Conservation (phyloP, 2,113 vertebrate genomes). For the Thomomys bottae region DNA sequence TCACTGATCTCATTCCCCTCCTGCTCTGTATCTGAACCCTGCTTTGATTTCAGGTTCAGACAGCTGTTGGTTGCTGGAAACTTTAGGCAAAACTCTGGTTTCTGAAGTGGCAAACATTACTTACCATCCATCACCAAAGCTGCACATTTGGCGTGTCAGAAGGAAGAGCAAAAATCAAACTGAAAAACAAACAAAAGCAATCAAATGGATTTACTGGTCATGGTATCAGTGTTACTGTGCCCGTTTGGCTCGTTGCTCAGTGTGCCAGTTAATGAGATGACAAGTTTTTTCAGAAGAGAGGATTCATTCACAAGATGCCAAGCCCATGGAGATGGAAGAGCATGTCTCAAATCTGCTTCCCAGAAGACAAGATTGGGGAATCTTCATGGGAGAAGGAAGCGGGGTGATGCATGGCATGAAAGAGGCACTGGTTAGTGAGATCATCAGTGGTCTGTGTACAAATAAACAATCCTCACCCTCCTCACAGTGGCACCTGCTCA, state of each 20-base stretch:
- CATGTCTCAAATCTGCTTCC: too few relatives aligned
- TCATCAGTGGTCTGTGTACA: too few relatives aligned
- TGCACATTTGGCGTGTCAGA: not conserved
- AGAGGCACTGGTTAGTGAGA: not conserved
- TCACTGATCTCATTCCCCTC: not conserved
- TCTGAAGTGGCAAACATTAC: not conserved
- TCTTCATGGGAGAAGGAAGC: not conserved
- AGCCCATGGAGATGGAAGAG: not conserved
- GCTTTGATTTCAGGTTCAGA: not conserved
- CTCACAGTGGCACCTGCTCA: too few relatives aligned
- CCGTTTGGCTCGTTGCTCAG: not conserved
- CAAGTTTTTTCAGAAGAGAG: not conserved
- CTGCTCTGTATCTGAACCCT: not conserved
- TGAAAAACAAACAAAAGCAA: not conserved
- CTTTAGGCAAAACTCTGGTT: not conserved
- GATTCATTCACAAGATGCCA: not conserved
- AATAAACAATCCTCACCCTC: not conserved
- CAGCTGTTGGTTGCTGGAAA: not conserved
- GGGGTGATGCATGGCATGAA: not conserved
- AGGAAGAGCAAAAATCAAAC: not conserved
- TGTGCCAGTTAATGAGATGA: not conserved
- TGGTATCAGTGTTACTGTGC: not conserved
- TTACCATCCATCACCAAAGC: not conserved
- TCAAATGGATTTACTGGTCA: not conserved
- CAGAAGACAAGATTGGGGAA: not conserved